Conservation (phyloP, 2,888 invertebrate species). For the Orgyia antiqua region DNA sequence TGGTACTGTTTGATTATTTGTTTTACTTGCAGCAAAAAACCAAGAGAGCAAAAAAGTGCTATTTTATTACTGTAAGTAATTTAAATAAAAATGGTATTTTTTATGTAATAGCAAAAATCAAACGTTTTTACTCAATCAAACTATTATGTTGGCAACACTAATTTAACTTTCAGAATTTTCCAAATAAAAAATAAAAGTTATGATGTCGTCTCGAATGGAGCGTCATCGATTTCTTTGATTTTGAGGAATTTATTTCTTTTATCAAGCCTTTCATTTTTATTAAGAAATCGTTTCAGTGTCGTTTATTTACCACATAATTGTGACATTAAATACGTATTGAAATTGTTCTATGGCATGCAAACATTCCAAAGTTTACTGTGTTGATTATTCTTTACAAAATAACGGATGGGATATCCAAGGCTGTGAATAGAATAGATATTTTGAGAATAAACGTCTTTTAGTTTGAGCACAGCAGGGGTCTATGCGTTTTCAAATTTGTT, state of each 20-base stretch:
- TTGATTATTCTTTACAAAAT: conserved; percentile 3
- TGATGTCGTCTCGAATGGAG: conserved; percentile 44
- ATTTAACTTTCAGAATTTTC: no score
- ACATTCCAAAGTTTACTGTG: conserved; percentile 6
- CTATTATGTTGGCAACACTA: no score
- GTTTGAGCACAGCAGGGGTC: conserved; percentile 13
- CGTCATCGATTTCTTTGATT: conserved; percentile 58
- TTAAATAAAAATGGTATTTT: no score
- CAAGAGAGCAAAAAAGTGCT: no score
- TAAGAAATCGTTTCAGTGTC: conserved; percentile 25
- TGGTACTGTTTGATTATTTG: no score
- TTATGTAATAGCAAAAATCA: no score
- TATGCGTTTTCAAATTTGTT: conserved; percentile 16
- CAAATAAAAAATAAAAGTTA: conserved; percentile 29
- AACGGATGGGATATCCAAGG: conserved; percentile 19
- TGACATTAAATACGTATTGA: conserved; percentile 14
- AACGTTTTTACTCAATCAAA: no score
- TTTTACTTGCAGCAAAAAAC: no score
- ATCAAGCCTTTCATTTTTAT: conserved; percentile 22
- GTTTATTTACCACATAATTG: conserved; percentile 16
- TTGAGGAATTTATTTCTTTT: conserved; percentile 50
- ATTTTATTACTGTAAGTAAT: no score
- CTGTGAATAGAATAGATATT: conserved; percentile 21
- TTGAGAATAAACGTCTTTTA: conserved; percentile 10
- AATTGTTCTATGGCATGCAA: conserved; percentile 18